A percentile compares a stretch with the other conserved stretches of the same genome.
These are phyloP conservation scores for Sipha maydis DNA, from an alignment of 2,888 invertebrate species.

Conservation along the genomic window DNA sequence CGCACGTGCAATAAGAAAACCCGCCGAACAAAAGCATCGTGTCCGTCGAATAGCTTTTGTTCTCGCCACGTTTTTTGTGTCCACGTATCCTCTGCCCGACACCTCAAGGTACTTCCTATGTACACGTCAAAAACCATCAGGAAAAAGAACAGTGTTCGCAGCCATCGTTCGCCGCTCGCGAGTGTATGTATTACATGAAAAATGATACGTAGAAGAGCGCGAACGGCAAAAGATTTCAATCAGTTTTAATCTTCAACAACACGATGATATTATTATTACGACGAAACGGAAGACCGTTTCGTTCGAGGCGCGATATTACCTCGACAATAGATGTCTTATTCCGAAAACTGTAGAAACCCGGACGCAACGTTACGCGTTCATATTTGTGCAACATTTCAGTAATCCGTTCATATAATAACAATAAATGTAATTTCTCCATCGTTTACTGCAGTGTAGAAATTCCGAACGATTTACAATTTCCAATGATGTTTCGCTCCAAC, in stretches of 20 bases:
- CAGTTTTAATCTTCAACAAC: too few relatives aligned
- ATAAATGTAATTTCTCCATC: too few relatives aligned
- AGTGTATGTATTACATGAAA: background rate
- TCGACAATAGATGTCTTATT: too few relatives aligned
- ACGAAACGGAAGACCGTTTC: too few relatives aligned
- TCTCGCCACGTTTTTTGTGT: background rate
- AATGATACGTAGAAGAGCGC: background rate
- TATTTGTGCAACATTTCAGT: too few relatives aligned
- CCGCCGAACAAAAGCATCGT: background rate
- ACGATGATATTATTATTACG: too few relatives aligned
- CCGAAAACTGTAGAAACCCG: too few relatives aligned
- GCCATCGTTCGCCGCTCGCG: background rate
- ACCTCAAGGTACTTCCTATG: background rate
- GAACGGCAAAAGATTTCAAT: background rate
- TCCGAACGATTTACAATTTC: too few relatives aligned
- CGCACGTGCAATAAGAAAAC: background rate
- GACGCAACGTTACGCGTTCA: too few relatives aligned
- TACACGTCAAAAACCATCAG: background rate
- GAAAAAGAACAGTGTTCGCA: background rate
- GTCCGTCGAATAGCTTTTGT: background rate
- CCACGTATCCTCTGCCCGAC: background rate
- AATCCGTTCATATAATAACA: too few relatives aligned
- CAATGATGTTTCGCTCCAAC: background rate
- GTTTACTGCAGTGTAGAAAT: too few relatives aligned
- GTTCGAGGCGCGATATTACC: too few relatives aligned